Base-by-base conservation (phyloP, 2,113 vertebrate species). In the Sitta europaea region DNA sequence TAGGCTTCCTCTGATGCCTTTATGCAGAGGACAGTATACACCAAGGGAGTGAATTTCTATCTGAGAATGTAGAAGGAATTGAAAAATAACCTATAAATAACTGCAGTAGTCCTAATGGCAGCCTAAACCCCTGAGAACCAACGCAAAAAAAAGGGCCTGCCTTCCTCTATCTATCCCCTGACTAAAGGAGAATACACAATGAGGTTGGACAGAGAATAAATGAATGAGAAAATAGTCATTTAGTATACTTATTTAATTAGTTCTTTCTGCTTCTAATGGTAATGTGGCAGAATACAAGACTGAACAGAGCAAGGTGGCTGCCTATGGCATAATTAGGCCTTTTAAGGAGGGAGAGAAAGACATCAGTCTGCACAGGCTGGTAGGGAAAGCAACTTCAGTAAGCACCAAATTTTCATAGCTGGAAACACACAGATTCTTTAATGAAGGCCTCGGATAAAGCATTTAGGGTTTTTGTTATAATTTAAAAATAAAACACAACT, bases 321-420 rank as follows among this genome's bases (percentile, higher is more conserved):
- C 73, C 82, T 83, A 9, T 57, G 67, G 63, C 85, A 96, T 94
- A 98, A 97, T 97, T 92, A 97, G 78, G 79, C n/a, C 83, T 93
- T 94, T 96, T 86, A 95, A 96, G 88, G 73, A 55, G 14, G 31
- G 42, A 70, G 70, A 88, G 88, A 86, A 95, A 96, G 86, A 87
- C 74, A 92, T 81, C 55, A 94, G 75, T 71, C 63, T 83, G 75
- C 81, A 87, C 73, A 94, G 90, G 63, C 57, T 77, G 81, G 45
- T 45, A 67, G 58, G 50, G 86, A 81, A 94, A 45, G 72, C 35
- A 92, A 72, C 31, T 77, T 51, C 70, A 57, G 40, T 68, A 71
- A 97, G 81, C 66, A 87, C 36, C 68, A 82, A 33, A 79, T 86
- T 90, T 72, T 66, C 87, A 66, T 4, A 59, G 54, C 66, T 91